Evolutionary conservation across 2,888 invertebrate genomes (phyloP), one percentile per base, ranked within the genome.

Genomic region (Calameuta filiformis): DNA sequence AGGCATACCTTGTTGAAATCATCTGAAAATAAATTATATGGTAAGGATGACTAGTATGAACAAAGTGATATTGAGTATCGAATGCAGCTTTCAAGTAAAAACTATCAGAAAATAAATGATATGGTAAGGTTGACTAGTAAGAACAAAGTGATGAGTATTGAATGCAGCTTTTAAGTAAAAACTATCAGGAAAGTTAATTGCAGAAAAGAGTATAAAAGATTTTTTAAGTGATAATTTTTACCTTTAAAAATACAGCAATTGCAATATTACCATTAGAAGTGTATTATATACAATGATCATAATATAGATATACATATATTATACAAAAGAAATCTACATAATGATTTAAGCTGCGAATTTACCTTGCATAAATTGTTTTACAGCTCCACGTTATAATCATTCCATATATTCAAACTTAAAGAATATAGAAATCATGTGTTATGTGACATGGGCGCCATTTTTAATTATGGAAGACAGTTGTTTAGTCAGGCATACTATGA

Each of bases 1-100:
- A 95, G 68, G 90, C 86, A 80, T 91, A 92, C 56, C 91, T 88
- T 73, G 90, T 91, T 4, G 90, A 89, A 79, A 89, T 89, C 90
- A 91, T 90, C 85, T 85, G 80, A 11, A 71, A 81, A 80, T 75
- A 37, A 78, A 33, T 30, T 1, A 69, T 69, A 30, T 30, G 40
- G 4, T 15, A 40, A 40, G 40, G 4, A 15, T 15, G 4, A 40
- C 4, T 15, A 15, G 4, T 15, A 15, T 6, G 15, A 40, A 15
- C 40, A 4, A 40, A 40, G 12, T 40, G 6, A 40, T 40, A 40
- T 40, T 15, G 15, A 15, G 40, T 15, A 12, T 12, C 40, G 4
- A 40, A 40, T 40, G 6, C 15, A 40, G 15, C 40, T 40, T 15
- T 40, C 4, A 40, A 15, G 4, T 40, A 3, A 37, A 37, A 40